phyloP scores from a whole-genome alignment of 2,113 vertebrate species.

The Bambusicola thoracicus region DNA sequence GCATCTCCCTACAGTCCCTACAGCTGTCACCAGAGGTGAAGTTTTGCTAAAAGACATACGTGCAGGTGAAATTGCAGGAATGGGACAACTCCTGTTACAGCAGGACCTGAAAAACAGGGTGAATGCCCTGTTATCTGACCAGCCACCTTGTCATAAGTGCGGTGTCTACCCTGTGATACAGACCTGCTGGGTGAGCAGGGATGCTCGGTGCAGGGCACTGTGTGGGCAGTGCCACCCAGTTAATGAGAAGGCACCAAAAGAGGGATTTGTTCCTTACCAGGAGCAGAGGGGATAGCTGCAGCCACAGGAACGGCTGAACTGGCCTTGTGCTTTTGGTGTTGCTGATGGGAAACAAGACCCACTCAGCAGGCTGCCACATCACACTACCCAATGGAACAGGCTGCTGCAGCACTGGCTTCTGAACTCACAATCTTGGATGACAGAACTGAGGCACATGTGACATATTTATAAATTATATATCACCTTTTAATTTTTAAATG shows the following conservation, averaged over 20 bases:
- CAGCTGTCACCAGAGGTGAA: neutral
- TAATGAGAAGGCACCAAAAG: neutral
- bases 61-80: neutral
- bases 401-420: neutral
- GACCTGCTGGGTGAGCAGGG: neutral
- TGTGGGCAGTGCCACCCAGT: fast-evolving
- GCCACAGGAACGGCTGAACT: neutral
- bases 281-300: neutral
- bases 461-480: neutral
- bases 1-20: neutral
- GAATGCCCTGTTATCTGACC: slow-evolving; percentile 2
- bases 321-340: neutral
- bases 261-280: neutral
- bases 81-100: neutral
- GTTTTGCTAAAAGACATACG: neutral
- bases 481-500: neutral
- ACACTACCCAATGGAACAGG: neutral
- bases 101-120: neutral
- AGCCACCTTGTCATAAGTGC: neutral
- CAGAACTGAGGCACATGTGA: neutral
- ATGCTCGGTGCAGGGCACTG: neutral
- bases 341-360: neutral
- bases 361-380: neutral
- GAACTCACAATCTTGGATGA: neutral
- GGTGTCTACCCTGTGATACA: neutral